Conservation (phyloP, 2,113 vertebrate genomes). For the Montifringilla adamsi region DNA sequence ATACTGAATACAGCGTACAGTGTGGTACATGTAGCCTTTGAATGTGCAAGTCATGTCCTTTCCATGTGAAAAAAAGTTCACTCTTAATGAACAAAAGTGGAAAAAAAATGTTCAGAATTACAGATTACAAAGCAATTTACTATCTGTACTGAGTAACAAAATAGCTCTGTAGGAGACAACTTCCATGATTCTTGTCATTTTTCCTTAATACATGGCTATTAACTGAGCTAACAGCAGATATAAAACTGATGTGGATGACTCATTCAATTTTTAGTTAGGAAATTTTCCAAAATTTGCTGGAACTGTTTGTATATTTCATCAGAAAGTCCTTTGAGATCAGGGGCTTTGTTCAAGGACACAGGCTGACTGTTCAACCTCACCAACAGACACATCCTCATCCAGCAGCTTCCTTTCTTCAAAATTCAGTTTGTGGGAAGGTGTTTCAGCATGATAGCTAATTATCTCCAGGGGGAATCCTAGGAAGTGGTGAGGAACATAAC, state of each 20-base stretch:
- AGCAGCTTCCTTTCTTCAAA: slow-evolving; percentile 49
- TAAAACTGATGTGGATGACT: background rate
- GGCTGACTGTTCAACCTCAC: slow-evolving; percentile 41
- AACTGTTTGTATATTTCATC: slow-evolving; percentile 17
- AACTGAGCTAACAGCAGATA: slow-evolving; percentile 5
- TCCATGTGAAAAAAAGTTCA: background rate
- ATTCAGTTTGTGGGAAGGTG: slow-evolving; percentile 31
- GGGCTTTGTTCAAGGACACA: slow-evolving; percentile 39
- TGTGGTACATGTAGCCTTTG: background rate
- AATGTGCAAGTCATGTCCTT: background rate
- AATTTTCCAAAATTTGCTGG: background rate
- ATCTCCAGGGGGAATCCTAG: slow-evolving; percentile 35
- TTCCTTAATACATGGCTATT: slow-evolving; percentile 1
- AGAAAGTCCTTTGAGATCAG: background rate
- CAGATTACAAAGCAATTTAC: background rate
- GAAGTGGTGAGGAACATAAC: slow-evolving; percentile 17
- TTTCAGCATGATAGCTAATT: slow-evolving; percentile 45
- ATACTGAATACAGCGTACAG: background rate
- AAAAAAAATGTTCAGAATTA: background rate
- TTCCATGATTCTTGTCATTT: background rate
- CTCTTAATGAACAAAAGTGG: background rate
- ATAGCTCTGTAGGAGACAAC: slow-evolving; percentile 1
- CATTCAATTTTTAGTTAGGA: background rate
- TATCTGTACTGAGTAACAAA: background rate
- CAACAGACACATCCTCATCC: slow-evolving; percentile 32